Base-by-base conservation (phyloP, 1,140 invertebrate genomes). In the Formica selysi region DNA sequence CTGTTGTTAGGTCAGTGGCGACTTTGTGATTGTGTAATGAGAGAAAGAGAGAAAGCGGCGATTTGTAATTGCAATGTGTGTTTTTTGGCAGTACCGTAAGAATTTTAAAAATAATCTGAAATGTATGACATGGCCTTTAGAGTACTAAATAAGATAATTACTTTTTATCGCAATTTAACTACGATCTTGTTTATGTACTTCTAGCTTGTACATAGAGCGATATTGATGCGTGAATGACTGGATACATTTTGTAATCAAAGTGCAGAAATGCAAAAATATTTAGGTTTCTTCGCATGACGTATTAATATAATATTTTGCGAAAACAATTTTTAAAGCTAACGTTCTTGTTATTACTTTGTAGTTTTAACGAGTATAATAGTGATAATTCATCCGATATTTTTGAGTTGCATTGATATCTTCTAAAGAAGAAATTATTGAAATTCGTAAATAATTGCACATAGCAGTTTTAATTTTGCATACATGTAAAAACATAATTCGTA, bases 141-240 rank as follows among this genome's bases (percentile, higher is more conserved):
- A 84, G 71, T 85, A 91, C 67, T 86, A 68, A 86, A 68, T 91
- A 89, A 89, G 79, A 68, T 44, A 59, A 67, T 91, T 89, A 87
- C 80, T 89, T 89, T 91, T 79, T 89, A 91, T 89, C 74, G 57
- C 86, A 76, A 36, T 86, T 86, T 78, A 87, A 67, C 85, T 89
- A 87, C 36, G 71, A 80, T 71, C 70, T 87, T 78, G 78, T 73
- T 87, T 91, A 86, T 89, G 88, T 91, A 91, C 80, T 87, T 84
- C 54, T 90, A 91, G 86, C 74, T 87, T 91, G 90, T 91, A 91
- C 76, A 91, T 91, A 91, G 73, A 86, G 67, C 54, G 83, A 85
- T 64, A 84, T 68, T 65, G 67, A 76, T 65, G 76, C 74, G 76
- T 85, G 90, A 88, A 90, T 85, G 80, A 81, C 71, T 91, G 78